Evolutionary conservation across 2,797 vertebrate species (phyloP).

Genomic region (Eutrigla gurnardus): DNA sequence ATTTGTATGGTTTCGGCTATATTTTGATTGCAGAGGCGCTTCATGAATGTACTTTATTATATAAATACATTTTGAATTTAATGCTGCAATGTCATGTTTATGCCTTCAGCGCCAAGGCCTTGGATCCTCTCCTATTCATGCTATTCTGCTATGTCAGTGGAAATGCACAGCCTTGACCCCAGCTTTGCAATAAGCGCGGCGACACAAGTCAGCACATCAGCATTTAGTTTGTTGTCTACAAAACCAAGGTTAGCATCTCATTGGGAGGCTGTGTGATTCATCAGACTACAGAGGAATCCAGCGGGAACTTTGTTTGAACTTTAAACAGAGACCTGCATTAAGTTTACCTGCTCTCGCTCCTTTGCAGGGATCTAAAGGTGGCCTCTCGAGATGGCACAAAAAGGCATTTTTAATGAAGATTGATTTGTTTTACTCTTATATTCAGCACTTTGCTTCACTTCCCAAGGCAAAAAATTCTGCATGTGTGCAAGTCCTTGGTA

Average conservation of each 20-base stretch:
- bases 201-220: constrained; percentile 43
- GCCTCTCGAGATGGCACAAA: constrained; percentile 31
- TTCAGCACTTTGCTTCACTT: constrained; percentile 15
- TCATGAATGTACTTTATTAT: not conserved
- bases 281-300: constrained; percentile 45
- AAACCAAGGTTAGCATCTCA: constrained; percentile 62
- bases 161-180: constrained; percentile 58
- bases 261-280: constrained; percentile 44
- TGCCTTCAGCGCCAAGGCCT: constrained; percentile 12
- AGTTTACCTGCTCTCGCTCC: not conserved
- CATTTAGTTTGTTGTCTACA: constrained; percentile 41
- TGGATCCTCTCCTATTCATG: constrained; percentile 29
- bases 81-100: constrained; percentile 3
- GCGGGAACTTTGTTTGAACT: constrained; percentile 50
- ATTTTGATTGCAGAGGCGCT: not conserved
- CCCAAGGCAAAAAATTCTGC: not conserved
- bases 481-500: constrained; percentile 8
- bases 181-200: constrained; percentile 38
- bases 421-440: constrained; percentile 31
- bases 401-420: constrained; percentile 56
- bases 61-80: not conserved
- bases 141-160: constrained; percentile 26
- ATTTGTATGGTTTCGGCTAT: not conserved
- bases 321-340: constrained; percentile 41
- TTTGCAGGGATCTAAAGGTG: constrained; percentile 1